These are phyloP conservation scores for Pelvicachromis taeniatus DNA, from an alignment of 2,113 vertebrate genomes.

Conservation along the genomic window DNA sequence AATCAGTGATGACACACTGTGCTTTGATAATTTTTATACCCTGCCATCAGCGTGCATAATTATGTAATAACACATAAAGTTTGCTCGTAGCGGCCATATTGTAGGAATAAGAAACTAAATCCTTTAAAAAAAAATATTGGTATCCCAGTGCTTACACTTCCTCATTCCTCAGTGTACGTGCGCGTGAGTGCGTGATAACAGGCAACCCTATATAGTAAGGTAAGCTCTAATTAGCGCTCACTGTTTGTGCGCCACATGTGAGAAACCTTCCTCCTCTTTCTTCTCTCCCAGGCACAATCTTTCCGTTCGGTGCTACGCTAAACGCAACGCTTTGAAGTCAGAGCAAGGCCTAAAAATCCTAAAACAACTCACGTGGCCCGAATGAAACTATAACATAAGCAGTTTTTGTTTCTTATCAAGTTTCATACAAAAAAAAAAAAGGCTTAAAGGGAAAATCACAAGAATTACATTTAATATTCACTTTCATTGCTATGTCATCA, in stretches of 20 bases:
- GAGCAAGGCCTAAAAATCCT: background rate
- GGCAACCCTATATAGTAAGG: background rate
- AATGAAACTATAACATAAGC: background rate
- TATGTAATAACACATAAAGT: background rate
- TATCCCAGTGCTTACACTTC: background rate
- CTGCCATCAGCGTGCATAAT: background rate
- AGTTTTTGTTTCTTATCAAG: background rate
- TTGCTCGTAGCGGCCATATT: background rate
- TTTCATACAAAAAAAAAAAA: background rate
- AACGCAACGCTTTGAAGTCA: constrained; percentile 20
- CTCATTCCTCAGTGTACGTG: background rate
- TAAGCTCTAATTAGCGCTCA: constrained; percentile 20
- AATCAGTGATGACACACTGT: background rate
- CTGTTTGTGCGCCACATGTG: background rate
- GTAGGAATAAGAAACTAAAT: background rate
- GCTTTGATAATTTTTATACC: background rate
- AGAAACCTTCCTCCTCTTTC: background rate
- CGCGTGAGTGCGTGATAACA: background rate
- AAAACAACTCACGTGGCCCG: background rate
- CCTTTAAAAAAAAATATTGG: background rate
- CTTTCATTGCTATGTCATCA: background rate
- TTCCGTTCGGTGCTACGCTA: background rate
- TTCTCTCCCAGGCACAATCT: background rate
- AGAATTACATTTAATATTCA: background rate
- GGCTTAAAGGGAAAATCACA: background rate